These are phyloP conservation scores for Leistus spinibarbis DNA, from an alignment of 2,888 invertebrate species.

Conservation along the genomic window DNA sequence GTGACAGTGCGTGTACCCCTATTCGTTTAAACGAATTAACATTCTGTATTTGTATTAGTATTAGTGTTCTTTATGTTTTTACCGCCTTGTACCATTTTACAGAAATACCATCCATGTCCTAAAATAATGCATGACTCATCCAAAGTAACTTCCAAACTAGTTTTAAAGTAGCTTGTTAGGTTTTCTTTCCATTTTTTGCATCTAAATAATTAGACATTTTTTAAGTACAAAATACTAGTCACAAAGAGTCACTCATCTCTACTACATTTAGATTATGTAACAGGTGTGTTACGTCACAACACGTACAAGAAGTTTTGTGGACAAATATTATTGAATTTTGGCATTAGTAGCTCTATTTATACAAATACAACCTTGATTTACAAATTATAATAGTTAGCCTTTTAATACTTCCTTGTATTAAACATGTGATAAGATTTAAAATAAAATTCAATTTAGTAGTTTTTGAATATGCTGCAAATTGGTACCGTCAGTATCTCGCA, in stretches of 20 bases:
- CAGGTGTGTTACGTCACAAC: not conserved
- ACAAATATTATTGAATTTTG: not conserved
- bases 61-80: not conserved
- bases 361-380: not conserved
- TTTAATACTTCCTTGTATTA: not conserved
- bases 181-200: not conserved
- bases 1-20: not conserved
- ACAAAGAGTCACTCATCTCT: not conserved
- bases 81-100: too few species aligned
- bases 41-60: not conserved
- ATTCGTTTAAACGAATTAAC: not conserved
- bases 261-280: not conserved
- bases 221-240: not conserved
- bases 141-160: not conserved
- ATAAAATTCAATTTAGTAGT: too few species aligned
- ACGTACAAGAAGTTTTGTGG: not conserved
- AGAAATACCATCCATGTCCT: not conserved
- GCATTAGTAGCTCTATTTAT: not conserved
- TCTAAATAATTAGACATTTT: too few species aligned
- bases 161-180: not conserved
- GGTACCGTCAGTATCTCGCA: too few species aligned
- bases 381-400: not conserved
- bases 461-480: too few species aligned
- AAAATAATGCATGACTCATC: not conserved
- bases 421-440: not conserved